A percentile compares a stretch with the other conserved stretches of the same genome.
Conservation (phyloP, 2,113 vertebrate genomes). For the Pardalotus punctatus region DNA sequence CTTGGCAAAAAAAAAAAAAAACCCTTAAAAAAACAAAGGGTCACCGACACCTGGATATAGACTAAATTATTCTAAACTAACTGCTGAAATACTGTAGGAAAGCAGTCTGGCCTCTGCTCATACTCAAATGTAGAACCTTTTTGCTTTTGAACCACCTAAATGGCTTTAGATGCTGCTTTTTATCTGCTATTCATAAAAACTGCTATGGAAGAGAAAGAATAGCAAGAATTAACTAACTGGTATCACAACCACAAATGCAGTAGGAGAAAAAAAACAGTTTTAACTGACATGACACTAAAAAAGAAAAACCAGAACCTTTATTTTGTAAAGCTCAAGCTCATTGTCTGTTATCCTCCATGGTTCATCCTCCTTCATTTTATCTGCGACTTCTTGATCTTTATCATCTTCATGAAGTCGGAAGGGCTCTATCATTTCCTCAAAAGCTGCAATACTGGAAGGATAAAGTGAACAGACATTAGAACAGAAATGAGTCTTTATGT, state of each 20-base stretch:
- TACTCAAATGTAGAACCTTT: not conserved
- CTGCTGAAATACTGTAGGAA: not conserved
- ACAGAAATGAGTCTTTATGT: accelerated
- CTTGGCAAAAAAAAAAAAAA: not conserved
- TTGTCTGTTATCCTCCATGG: conserved; percentile 98
- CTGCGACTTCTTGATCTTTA: conserved; percentile 93
- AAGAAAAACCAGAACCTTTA: conserved; percentile 85
- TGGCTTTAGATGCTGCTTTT: not conserved
- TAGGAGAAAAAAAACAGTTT: not conserved
- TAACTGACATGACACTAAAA: not conserved
- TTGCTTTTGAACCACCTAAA: not conserved
- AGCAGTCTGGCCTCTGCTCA: not conserved
- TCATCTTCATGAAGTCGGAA: conserved; percentile 95
- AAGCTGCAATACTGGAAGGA: conserved; percentile 79
- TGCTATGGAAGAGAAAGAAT: not conserved
- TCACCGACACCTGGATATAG: not conserved
- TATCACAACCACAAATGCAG: not conserved
- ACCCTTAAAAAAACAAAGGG: accelerated
- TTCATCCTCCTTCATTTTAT: conserved; percentile 94
- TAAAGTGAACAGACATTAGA: not conserved
- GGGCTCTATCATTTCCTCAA: conserved; percentile 94
- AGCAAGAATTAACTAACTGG: not conserved
- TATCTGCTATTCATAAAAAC: not conserved
- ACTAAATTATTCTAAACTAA: not conserved
- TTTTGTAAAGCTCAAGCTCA: conserved; percentile 93